phyloP scores from a whole-genome alignment of 2,113 vertebrate genomes.

The Spea bombifrons region DNA sequence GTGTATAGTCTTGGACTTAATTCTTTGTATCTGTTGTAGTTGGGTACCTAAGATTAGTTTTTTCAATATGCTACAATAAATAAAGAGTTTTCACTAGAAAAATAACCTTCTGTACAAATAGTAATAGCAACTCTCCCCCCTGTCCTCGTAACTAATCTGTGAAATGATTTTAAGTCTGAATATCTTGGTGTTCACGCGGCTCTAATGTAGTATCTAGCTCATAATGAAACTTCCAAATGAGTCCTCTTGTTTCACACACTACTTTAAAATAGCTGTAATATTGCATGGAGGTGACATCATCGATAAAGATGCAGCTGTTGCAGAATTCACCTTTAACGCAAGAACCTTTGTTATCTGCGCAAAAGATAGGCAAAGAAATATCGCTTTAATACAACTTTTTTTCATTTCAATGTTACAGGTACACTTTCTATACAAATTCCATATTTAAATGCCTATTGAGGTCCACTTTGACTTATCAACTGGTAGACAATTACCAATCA shows the following conservation, averaged over 20 bases:
- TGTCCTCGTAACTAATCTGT: slow-evolving; percentile 16
- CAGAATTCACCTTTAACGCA: not conserved
- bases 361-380: not conserved
- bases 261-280: not conserved
- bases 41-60: no score
- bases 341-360: not conserved
- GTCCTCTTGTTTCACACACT: slow-evolving; percentile 6
- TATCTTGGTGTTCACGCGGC: not conserved
- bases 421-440: no score
- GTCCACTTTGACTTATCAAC: no score
- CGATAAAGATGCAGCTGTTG: not conserved
- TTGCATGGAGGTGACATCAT: not conserved
- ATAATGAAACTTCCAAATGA: not conserved
- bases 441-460: no score
- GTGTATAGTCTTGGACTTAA: no score
- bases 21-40: no score
- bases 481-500: no score
- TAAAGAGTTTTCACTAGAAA: not conserved
- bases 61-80: no score
- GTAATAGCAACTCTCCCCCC: not conserved
- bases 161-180: slow-evolving; percentile 1
- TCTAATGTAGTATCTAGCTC: slow-evolving; percentile 10
- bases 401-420: no score
- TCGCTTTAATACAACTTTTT: no score
- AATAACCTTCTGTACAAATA: not conserved